phyloP scores from a whole-genome alignment of 2,888 invertebrate genomes.

The Cacoxenus indagator region DNA sequence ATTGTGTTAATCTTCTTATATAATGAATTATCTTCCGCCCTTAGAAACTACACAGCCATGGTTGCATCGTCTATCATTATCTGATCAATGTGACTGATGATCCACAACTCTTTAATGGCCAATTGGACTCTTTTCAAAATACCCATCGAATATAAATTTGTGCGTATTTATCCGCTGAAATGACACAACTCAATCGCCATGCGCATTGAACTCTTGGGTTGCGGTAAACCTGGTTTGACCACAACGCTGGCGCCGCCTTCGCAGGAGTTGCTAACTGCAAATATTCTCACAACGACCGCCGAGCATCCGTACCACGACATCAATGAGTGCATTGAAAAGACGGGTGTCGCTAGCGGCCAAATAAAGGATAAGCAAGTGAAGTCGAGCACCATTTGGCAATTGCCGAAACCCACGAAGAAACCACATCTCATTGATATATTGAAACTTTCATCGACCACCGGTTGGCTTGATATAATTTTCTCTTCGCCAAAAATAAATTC shows the following conservation, averaged over 20 bases:
- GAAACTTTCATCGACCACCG: slow-evolving; percentile 69
- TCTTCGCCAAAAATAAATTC: slow-evolving; percentile 80
- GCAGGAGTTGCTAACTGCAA: no score
- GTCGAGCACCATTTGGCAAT: slow-evolving; percentile 64
- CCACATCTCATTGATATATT: slow-evolving; percentile 61
- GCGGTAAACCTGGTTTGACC: slow-evolving; percentile 62
- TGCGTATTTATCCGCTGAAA: slow-evolving; percentile 81
- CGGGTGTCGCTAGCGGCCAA: slow-evolving; percentile 78
- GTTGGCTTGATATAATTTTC: slow-evolving; percentile 81
- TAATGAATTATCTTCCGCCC: no score
- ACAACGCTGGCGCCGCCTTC: not conserved
- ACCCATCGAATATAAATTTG: slow-evolving; percentile 81
- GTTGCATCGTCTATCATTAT: slow-evolving; percentile 76
- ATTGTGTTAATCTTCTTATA: no score
- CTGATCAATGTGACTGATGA: slow-evolving; percentile 73
- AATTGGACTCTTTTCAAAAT: slow-evolving; percentile 77
- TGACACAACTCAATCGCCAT: slow-evolving; percentile 82
- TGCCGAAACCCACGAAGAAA: slow-evolving; percentile 54
- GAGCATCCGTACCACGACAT: slow-evolving; percentile 31
- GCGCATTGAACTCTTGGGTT: slow-evolving; percentile 83
- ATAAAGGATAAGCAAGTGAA: slow-evolving; percentile 77
- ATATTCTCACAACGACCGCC: slow-evolving; percentile 4
- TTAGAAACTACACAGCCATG: slow-evolving; percentile 76
- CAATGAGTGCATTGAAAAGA: slow-evolving; percentile 77
- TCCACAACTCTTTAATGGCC: slow-evolving; percentile 81